Conservation (phyloP, 2,113 vertebrate genomes). For the Phylloscopus trochiloides region DNA sequence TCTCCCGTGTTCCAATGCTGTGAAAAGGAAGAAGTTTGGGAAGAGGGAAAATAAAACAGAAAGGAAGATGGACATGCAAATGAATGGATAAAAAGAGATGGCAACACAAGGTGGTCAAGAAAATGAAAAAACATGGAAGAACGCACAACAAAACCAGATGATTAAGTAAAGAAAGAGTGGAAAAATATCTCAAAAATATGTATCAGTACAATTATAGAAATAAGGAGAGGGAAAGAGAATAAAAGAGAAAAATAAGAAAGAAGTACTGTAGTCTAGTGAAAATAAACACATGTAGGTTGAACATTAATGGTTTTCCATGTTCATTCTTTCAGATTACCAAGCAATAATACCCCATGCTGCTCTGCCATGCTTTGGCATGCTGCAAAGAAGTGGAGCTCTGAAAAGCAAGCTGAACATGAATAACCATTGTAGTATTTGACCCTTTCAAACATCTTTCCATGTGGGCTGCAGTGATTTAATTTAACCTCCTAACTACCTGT, state of each 20-base stretch:
- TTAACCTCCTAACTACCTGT: background rate
- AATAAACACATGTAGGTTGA: conserved; percentile 79
- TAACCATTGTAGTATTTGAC: conserved; percentile 78
- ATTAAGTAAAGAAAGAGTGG: conserved; percentile 58
- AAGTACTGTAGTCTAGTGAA: conserved; percentile 78
- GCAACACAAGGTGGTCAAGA: conserved; percentile 32
- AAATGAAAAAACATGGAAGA: conserved; percentile 63
- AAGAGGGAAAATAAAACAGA: conserved; percentile 68
- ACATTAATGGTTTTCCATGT: conserved; percentile 83
- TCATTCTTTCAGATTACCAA: conserved; percentile 69
- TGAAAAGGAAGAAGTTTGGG: conserved; percentile 80
- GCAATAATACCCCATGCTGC: conserved; percentile 70
- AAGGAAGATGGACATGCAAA: conserved; percentile 62
- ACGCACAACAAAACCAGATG: conserved; percentile 67
- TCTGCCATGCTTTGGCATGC: conserved; percentile 76
- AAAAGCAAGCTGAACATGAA: conserved; percentile 81
- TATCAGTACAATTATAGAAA: conserved; percentile 73
- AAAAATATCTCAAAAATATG: conserved; percentile 68
- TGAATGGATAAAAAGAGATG: conserved; percentile 56
- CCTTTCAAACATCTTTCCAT: conserved; percentile 75
- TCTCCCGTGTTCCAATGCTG: conserved; percentile 98
- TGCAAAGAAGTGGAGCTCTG: conserved; percentile 68
- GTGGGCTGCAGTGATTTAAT: background rate
- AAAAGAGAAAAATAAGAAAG: conserved; percentile 88
- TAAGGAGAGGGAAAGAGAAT: conserved; percentile 82